These are phyloP conservation scores for Melanocharis versteri DNA, from an alignment of 2,113 vertebrate genomes.

Conservation along the genomic window DNA sequence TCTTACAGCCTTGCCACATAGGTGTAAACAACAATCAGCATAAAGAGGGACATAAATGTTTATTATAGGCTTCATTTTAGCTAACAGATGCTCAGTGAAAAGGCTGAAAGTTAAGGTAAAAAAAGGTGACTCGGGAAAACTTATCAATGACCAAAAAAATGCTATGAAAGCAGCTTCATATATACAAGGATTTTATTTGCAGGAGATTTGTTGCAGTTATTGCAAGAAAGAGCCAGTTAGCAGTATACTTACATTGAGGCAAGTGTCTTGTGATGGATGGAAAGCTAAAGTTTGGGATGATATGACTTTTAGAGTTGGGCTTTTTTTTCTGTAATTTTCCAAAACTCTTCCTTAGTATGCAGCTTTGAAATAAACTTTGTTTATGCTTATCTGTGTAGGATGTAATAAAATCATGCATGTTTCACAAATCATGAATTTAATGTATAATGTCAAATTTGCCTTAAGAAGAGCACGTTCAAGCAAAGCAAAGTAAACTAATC, in stretches of 20 bases:
- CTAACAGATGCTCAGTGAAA: conserved; percentile 50
- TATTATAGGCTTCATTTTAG: conserved; percentile 46
- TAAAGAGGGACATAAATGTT: conserved; percentile 59
- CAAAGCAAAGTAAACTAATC: not conserved
- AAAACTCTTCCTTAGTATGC: not conserved
- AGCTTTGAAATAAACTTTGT: not conserved
- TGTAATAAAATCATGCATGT: not conserved
- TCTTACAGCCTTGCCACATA: conserved; percentile 23
- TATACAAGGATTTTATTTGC: not conserved
- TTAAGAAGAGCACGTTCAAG: not conserved
- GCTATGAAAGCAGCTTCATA: not conserved
- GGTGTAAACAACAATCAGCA: conserved; percentile 56
- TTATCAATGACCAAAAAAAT: conserved; percentile 3
- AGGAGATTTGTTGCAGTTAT: not conserved
- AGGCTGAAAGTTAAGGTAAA: conserved; percentile 27
- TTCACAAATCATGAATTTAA: not conserved
- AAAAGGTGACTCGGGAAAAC: not conserved
- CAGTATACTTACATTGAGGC: not conserved
- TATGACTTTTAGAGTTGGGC: not conserved
- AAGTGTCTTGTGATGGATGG: not conserved
- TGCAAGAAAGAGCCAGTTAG: not conserved
- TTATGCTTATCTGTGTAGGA: not conserved
- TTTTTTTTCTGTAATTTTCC: not conserved
- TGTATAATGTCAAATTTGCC: not conserved
- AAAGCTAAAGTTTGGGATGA: not conserved